A percentile compares a stretch with the other conserved stretches of the same genome.
Evolutionary conservation across 2,888 invertebrate species (phyloP).

Genomic region (Lampropteryx suffumata): DNA sequence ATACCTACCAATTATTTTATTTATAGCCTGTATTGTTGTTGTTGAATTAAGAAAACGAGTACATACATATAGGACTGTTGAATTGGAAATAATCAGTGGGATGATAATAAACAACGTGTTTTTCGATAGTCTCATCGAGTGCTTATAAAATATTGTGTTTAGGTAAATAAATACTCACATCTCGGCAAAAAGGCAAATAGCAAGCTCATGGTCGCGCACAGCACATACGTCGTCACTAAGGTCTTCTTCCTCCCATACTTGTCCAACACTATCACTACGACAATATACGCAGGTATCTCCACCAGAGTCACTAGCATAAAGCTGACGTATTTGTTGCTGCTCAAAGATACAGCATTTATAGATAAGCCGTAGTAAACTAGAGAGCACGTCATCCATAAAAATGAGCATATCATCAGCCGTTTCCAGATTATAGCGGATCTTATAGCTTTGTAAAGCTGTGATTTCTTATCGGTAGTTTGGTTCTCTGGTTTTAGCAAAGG

Average conservation of each 20-base stretch:
- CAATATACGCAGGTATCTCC: constrained; percentile 89
- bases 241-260: constrained; percentile 86
- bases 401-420: constrained; percentile 85
- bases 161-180: constrained; percentile 63
- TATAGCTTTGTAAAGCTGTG: constrained; percentile 76
- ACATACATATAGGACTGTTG: too few species aligned
- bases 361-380: constrained; percentile 92
- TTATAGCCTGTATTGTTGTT: too few species aligned
- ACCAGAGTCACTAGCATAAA: constrained; percentile 86
- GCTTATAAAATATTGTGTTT: too few species aligned
- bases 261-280: constrained; percentile 86
- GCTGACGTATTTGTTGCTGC: constrained; percentile 89
- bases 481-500: constrained; percentile 61
- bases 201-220: constrained; percentile 84
- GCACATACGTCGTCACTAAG: constrained; percentile 82
- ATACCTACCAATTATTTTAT: too few species aligned
- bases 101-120: too few species aligned
- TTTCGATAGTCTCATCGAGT: too few species aligned
- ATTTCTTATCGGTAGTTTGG: constrained; percentile 61
- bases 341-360: constrained; percentile 88
- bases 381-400: constrained; percentile 91
- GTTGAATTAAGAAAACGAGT: too few species aligned
- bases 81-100: too few species aligned
- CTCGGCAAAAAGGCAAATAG: constrained; percentile 84
- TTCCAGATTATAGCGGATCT: constrained; percentile 82